These are phyloP conservation scores for Hiodon tergisus DNA, from an alignment of 2,113 vertebrate species.

Conservation along the genomic window DNA sequence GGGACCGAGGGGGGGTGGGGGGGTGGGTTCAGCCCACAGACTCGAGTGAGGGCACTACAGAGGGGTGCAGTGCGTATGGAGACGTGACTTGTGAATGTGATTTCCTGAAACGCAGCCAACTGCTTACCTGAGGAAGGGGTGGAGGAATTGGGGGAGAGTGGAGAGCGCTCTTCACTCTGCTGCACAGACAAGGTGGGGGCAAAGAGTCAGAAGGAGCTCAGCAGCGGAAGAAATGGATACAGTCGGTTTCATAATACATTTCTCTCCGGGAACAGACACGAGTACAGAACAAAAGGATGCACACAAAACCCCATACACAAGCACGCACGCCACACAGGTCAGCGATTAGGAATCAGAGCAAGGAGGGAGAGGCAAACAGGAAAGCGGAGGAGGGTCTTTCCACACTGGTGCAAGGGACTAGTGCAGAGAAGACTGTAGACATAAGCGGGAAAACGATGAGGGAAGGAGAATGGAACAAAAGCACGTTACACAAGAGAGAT, in stretches of 20 bases:
- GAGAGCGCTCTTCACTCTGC: constrained; percentile 78
- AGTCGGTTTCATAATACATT: not conserved
- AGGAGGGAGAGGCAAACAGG: not conserved
- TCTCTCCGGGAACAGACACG: too few relatives aligned
- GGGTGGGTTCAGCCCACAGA: not conserved
- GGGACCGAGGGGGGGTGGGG: not conserved
- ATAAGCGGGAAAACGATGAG: too few relatives aligned
- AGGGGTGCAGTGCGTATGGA: not conserved
- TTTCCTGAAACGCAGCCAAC: not conserved
- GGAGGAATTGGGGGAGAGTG: constrained; percentile 50
- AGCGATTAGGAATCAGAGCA: not conserved
- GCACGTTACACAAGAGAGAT: too few relatives aligned
- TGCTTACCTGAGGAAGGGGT: constrained; percentile 64
- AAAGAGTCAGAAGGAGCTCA: not conserved
- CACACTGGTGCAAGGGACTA: too few relatives aligned
- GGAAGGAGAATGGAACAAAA: not conserved
- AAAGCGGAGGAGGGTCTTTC: not conserved
- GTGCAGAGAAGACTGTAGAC: too few relatives aligned
- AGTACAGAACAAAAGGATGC: too few relatives aligned
- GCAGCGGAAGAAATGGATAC: not conserved
- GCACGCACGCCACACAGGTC: not conserved
- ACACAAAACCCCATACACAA: not conserved
- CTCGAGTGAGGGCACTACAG: not conserved
- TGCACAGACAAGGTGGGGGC: not conserved
- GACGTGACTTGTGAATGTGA: too few relatives aligned